These are phyloP conservation scores for Mystacides longicornis DNA, from an alignment of 2,888 invertebrate genomes.

Conservation along the genomic window DNA sequence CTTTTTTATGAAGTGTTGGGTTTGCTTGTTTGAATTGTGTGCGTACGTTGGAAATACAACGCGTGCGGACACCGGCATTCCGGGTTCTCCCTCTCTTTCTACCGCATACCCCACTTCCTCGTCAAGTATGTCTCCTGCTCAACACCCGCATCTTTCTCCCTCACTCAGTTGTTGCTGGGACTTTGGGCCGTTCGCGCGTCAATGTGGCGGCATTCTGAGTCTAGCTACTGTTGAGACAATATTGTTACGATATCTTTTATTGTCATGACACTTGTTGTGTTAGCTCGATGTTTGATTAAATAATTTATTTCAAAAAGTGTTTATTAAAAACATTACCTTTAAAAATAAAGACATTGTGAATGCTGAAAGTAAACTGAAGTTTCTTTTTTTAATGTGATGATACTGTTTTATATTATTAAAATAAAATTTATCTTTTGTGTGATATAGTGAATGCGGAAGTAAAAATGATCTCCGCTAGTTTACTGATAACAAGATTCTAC, in stretches of 20 bases:
- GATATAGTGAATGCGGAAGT: conserved; percentile 1
- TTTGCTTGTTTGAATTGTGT: neutral
- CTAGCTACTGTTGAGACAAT: conserved; percentile 27
- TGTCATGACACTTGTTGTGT: conserved; percentile 32
- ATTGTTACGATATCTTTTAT: conserved; percentile 41
- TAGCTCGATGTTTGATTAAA: neutral
- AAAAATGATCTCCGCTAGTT: neutral
- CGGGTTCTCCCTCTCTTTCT: conserved; percentile 29
- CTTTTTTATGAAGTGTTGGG: conserved; percentile 5
- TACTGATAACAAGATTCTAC: neutral
- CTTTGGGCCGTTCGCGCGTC: conserved; percentile 16
- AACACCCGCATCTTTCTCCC: conserved; percentile 33
- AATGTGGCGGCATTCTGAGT: conserved; percentile 17
- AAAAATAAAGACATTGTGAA: neutral
- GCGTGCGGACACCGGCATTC: conserved; percentile 20
- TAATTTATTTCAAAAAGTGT: conserved; percentile 1
- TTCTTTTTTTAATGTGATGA: neutral
- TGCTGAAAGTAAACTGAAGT: neutral
- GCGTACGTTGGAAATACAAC: neutral
- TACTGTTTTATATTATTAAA: neutral
- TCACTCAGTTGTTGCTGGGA: conserved; percentile 43
- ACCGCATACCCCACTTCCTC: conserved; percentile 20
- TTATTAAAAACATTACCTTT: neutral
- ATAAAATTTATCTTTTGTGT: conserved; percentile 1
- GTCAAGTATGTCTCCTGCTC: neutral